Evolutionary conservation across 2,888 invertebrate genomes (phyloP).

Genomic region (Plebejus anna): DNA sequence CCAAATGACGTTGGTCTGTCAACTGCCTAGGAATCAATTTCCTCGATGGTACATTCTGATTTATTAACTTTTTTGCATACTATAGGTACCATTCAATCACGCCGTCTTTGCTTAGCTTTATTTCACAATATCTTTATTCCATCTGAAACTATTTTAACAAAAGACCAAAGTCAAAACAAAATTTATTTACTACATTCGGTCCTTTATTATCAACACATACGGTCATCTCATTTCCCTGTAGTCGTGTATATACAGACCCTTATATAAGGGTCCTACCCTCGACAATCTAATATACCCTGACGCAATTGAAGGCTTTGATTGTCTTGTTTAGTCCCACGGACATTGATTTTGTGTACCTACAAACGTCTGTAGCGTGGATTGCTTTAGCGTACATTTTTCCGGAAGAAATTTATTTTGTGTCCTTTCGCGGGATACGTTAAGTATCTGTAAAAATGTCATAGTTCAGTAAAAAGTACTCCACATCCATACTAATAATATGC

Average conservation of each 20-base stretch:
- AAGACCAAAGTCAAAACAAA: not conserved
- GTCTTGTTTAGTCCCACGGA: conserved; percentile 20
- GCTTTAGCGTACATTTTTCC: not conserved
- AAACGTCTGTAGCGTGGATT: not conserved
- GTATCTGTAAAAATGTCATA: no score
- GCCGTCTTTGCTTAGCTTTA: no score
- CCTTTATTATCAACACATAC: conserved; percentile 2
- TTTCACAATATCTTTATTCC: no score
- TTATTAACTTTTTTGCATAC: no score
- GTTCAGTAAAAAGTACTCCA: not conserved
- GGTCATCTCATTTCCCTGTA: conserved; percentile 12
- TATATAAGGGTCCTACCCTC: conserved; percentile 27
- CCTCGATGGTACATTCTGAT: no score
- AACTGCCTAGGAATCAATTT: no score
- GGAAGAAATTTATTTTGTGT: not conserved
- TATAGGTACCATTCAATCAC: no score
- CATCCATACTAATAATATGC: not conserved
- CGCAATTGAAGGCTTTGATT: conserved; percentile 33
- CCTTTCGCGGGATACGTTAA: not conserved
- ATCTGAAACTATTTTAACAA: no score
- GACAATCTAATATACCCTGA: conserved; percentile 33
- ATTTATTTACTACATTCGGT: not conserved
- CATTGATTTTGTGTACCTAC: not conserved
- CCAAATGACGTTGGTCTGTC: no score
- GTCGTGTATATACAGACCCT: not conserved